Evolutionary conservation across 2,888 invertebrate genomes (phyloP).

Genomic region (Polydrusus tereticollis): DNA sequence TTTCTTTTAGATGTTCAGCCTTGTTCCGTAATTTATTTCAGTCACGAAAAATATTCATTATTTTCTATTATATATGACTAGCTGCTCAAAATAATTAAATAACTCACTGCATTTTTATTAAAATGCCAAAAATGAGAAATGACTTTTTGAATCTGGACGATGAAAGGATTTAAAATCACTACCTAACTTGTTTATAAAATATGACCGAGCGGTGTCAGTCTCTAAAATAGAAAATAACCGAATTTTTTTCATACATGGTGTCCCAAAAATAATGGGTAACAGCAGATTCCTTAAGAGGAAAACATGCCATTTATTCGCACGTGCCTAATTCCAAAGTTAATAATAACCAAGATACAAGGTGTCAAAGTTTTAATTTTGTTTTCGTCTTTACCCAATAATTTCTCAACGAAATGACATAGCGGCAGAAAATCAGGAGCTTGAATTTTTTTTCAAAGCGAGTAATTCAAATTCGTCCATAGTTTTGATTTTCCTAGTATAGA

Average conservation of each 20-base stretch:
- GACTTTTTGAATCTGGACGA: slow-evolving; percentile 16
- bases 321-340: too few relatives aligned
- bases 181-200: background rate
- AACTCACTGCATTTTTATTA: background rate
- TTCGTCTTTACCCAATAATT: too few relatives aligned
- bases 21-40: background rate
- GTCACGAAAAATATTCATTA: background rate
- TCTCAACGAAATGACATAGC: too few relatives aligned
- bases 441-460: too few relatives aligned
- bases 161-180: slow-evolving; percentile 10
- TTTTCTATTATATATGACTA: background rate
- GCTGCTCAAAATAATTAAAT: background rate
- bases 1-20: background rate
- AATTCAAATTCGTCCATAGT: too few relatives aligned
- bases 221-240: slow-evolving; percentile 5
- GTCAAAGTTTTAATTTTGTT: too few relatives aligned
- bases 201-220: slow-evolving; percentile 9
- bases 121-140: slow-evolving; percentile 17
- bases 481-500: too few relatives aligned
- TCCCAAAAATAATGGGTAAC: too few relatives aligned
- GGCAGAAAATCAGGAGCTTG: too few relatives aligned
- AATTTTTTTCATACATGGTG: background rate
- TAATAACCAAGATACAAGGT: too few relatives aligned
- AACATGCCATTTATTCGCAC: too few relatives aligned
- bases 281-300: too few relatives aligned